Evolutionary conservation across 2,797 vertebrate species (phyloP).

Genomic region (Lepidocolaptes lacrymiger): DNA sequence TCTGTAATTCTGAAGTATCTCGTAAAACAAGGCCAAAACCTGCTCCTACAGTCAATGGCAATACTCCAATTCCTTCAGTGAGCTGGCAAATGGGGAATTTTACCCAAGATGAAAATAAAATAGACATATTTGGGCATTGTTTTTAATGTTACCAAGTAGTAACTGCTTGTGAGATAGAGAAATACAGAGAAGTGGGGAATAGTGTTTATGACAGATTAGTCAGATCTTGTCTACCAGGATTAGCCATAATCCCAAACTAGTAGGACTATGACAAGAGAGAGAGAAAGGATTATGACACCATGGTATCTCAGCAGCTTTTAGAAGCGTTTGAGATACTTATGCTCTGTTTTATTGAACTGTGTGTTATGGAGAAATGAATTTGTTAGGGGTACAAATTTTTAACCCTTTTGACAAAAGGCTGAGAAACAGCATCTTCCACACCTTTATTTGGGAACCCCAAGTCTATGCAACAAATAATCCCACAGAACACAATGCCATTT

Average conservation of each 20-base stretch:
- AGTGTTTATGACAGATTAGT: not conserved
- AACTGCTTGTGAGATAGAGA: not conserved
- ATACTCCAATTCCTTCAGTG: not conserved
- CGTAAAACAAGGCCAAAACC: not conserved
- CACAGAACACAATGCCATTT: not conserved
- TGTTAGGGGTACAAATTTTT: not conserved
- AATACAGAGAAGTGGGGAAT: not conserved
- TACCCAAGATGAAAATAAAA: not conserved
- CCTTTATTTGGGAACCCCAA: not conserved
- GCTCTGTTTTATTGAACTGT: not conserved
- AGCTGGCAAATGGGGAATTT: not conserved
- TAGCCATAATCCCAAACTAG: not conserved
- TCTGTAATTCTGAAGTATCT: not conserved
- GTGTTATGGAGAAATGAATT: not conserved
- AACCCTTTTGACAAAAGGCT: not conserved
- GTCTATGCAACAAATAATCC: not conserved
- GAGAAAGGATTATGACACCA: not conserved
- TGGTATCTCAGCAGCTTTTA: not conserved
- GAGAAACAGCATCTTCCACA: not conserved
- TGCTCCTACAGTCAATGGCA: not conserved
- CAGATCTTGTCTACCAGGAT: not conserved
- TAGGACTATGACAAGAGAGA: not conserved
- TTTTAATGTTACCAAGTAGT: not conserved
- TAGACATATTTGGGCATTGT: not conserved
- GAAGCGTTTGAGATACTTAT: not conserved